Conservation (phyloP, 2,113 vertebrate genomes). For the Xerus inauris region DNA sequence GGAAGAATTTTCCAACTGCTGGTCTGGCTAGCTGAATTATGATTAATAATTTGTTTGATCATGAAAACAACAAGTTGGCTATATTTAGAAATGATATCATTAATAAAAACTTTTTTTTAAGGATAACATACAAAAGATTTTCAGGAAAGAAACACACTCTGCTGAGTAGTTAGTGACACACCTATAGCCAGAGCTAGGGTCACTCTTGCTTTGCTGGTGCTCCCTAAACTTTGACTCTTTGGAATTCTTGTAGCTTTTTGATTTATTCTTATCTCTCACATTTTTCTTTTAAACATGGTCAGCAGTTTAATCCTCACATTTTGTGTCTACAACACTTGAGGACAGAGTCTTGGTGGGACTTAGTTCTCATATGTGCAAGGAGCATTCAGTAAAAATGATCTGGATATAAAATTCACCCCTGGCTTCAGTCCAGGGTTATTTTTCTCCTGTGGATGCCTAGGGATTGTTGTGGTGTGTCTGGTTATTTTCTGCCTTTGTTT, state of each 20-base stretch:
- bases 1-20: background rate
- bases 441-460: background rate
- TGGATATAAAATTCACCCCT: background rate
- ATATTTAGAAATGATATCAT: conserved; percentile 19
- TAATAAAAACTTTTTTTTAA: conserved; percentile 12
- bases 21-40: background rate
- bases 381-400: background rate
- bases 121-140: background rate
- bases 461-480: background rate
- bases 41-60: background rate
- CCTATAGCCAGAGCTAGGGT: background rate
- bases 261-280: background rate
- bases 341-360: rapidly evolving
- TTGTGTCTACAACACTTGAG: background rate
- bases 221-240: background rate
- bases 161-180: background rate
- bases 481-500: background rate
- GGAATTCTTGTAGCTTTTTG: background rate
- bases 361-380: background rate
- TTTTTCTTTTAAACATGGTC: background rate
- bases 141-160: background rate
- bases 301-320: background rate
- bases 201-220: background rate
- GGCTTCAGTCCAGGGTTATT: conserved; percentile 33
- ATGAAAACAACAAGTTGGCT: background rate